Percentiles rank a stretch among this genome's conserved stretches.
Conservation (phyloP, 2,888 invertebrate genomes). For the Deilephila elpenor region DNA sequence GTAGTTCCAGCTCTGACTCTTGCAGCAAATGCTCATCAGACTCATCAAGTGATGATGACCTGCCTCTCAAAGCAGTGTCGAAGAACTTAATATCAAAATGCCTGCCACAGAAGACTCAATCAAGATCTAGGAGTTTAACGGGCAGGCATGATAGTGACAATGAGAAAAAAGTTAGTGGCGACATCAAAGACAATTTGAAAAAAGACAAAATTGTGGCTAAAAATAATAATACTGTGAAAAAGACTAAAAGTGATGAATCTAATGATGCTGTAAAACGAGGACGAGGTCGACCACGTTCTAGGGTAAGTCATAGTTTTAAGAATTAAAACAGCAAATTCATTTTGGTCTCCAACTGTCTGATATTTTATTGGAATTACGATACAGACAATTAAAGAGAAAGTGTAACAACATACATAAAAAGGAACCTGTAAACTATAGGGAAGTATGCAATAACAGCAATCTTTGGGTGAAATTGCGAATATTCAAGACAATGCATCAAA, state of each 20-base stretch:
- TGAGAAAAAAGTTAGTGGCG: slow-evolving; percentile 58
- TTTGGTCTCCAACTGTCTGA: too few relatives aligned
- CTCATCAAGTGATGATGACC: slow-evolving; percentile 78
- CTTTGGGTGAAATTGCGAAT: too few relatives aligned
- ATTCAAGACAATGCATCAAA: too few relatives aligned
- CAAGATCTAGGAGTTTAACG: slow-evolving; percentile 52
- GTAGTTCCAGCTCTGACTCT: slow-evolving; percentile 79
- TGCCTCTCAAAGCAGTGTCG: slow-evolving; percentile 74
- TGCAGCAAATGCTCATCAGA: slow-evolving; percentile 80
- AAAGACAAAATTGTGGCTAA: slow-evolving; percentile 71
- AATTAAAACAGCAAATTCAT: background rate
- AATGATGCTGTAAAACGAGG: slow-evolving; percentile 65
- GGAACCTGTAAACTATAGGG: too few relatives aligned
- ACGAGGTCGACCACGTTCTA: slow-evolving; percentile 70
- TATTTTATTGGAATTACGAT: too few relatives aligned
- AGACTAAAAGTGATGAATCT: slow-evolving; percentile 69
- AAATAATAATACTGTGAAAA: slow-evolving; percentile 63
- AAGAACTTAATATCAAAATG: slow-evolving; percentile 68
- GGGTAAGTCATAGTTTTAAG: slow-evolving; percentile 62
- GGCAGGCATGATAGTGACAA: slow-evolving; percentile 71
- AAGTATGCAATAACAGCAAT: too few relatives aligned
- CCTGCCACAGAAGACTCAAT: slow-evolving; percentile 55
- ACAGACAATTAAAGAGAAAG: too few relatives aligned
- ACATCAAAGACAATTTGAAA: slow-evolving; percentile 58
- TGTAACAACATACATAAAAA: too few relatives aligned